A percentile compares a stretch with the other conserved stretches of the same genome.
These are phyloP conservation scores for Yponomeuta plumbellus DNA, from an alignment of 2,888 invertebrate species.

Conservation along the genomic window DNA sequence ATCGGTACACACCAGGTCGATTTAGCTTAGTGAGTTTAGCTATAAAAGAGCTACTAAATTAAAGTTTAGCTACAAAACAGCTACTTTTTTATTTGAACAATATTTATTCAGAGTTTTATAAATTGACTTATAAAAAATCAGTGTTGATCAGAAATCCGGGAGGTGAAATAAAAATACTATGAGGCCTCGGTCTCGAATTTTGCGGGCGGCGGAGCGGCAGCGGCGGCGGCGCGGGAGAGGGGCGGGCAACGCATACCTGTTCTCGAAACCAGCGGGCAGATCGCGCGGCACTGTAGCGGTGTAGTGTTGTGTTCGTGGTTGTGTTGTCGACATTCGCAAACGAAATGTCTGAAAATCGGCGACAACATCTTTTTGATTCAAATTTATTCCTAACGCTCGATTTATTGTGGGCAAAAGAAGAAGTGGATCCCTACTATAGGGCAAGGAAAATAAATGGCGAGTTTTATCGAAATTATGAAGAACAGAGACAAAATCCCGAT, in stretches of 20 bases:
- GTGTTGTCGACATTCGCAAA: slow-evolving; percentile 9
- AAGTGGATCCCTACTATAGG: slow-evolving; percentile 7
- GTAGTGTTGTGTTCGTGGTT: not conserved
- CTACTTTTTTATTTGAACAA: too few species aligned
- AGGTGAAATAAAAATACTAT: too few species aligned
- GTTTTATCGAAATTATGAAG: too few species aligned
- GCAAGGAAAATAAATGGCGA: slow-evolving; percentile 7
- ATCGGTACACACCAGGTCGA: too few species aligned
- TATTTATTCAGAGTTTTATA: too few species aligned
- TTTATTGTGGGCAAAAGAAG: slow-evolving; percentile 7
- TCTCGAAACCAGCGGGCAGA: slow-evolving; percentile 9
- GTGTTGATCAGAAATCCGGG: too few species aligned
- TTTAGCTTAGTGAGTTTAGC: too few species aligned
- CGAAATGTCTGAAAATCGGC: slow-evolving; percentile 7
- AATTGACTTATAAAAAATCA: too few species aligned
- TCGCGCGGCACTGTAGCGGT: not conserved
- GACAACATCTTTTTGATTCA: slow-evolving; percentile 9
- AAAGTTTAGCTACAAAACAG: too few species aligned
- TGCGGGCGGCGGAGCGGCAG: too few species aligned
- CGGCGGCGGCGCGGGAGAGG: slow-evolving; percentile 7
- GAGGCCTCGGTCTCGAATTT: not conserved
- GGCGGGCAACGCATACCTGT: slow-evolving; percentile 8
- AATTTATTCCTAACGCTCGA: slow-evolving; percentile 7
- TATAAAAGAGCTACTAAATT: too few species aligned
- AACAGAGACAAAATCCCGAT: too few species aligned